Evolutionary conservation across 2,113 vertebrate species (phyloP), one percentile per base, ranked within the genome.

Genomic region (Ceyx melanurus): DNA sequence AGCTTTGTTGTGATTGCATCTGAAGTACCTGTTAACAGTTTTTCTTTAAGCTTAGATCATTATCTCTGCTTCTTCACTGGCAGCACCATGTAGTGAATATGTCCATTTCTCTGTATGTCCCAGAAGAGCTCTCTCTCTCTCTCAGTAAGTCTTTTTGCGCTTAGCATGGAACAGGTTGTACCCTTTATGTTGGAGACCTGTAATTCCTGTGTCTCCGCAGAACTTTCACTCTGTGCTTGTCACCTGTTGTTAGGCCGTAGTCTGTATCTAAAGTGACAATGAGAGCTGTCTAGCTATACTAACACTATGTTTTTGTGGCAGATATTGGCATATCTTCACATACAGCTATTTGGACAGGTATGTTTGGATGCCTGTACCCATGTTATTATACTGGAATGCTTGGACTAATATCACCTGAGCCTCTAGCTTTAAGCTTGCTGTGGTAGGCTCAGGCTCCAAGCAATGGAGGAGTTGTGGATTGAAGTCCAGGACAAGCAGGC

Each of bases 251-350:
- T 48, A 35, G 45, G 8, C 17, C 6, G 22, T 5, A 4, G 6
- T 35, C 15, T 68, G 66, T 31, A n/a, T 53, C 28, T 16, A 70
- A 62, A 18, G 10, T 58, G 70, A 16, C 6, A 43, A 9, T 11
- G 37, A 5, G 29, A 90, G 11, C 7, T 26, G 4, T 31, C 45
- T 33, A 26, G 40, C 57, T 14, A 37, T 8, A 3, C 2, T 66
- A 21, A 33, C 5, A 23, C 28, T 22, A 0, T 10, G 22, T 31
- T 66, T 66, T 74, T 31, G 17, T 23, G 35, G 54, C 37, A 72
- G 9, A 35, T 33, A 3, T 15, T 58, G 18, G 3, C 0, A 0
- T 48, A 9, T 33, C 10, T 43, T 74, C 21, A 28, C 5, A 6
- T 9, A 7, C 4, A 13, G 6, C 4, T 67, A 4, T 13, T 29